A percentile compares a stretch with the other conserved stretches of the same genome.
Evolutionary conservation across 2,888 invertebrate genomes (phyloP).

Genomic region (Rhopalosiphum nymphaeae): DNA sequence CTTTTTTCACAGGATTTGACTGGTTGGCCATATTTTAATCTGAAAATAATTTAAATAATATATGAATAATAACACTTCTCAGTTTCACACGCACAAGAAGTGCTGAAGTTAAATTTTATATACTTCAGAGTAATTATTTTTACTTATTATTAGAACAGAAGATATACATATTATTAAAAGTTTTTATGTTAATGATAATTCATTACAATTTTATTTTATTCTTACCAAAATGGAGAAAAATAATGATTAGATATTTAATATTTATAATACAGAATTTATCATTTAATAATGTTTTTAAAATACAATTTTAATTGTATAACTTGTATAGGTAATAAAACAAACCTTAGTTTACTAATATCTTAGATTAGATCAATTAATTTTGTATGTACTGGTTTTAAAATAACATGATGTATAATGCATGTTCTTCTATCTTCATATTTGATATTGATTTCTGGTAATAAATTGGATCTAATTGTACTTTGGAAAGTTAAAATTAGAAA

Average conservation of each 20-base stretch:
- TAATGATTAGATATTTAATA: background rate
- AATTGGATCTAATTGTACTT: background rate
- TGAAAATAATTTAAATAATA: constrained; percentile 24
- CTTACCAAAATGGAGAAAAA: background rate
- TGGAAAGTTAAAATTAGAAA: background rate
- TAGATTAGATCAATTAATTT: no score
- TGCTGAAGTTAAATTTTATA: background rate
- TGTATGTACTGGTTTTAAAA: background rate
- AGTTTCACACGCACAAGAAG: background rate
- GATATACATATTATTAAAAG: background rate
- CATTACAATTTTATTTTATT: background rate
- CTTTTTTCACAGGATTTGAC: constrained; percentile 85
- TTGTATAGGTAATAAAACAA: background rate
- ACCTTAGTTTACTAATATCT: background rate
- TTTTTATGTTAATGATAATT: background rate
- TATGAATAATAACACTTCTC: background rate
- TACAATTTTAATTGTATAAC: no score
- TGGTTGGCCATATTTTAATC: constrained; percentile 53
- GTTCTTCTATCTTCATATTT: background rate
- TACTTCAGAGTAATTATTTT: background rate
- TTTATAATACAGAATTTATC: background rate
- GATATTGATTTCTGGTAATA: background rate
- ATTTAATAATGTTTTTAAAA: background rate
- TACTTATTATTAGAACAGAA: background rate
- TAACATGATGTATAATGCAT: background rate